Percentiles rank a stretch among this genome's conserved stretches.
These are phyloP conservation scores for Ctenomys sociabilis DNA, from an alignment of 2,113 vertebrate genomes.

Conservation along the genomic window DNA sequence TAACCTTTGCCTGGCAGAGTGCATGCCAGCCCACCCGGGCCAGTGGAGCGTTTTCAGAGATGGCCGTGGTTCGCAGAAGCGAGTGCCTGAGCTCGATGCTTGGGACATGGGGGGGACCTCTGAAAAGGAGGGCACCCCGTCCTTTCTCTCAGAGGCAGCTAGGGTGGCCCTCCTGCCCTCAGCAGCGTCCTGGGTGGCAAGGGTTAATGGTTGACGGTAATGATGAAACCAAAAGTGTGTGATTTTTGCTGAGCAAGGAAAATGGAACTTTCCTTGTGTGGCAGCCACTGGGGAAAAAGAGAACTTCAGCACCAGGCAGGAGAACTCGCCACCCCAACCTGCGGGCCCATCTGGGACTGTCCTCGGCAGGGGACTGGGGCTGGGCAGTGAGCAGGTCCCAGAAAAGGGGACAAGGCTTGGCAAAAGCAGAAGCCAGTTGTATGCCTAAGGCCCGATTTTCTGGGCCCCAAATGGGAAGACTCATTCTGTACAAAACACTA, in stretches of 20 bases:
- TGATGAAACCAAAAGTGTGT: conserved; percentile 75
- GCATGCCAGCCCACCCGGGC: fast-evolving
- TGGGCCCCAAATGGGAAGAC: neutral
- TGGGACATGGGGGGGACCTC: fast-evolving
- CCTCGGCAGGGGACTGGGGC: conserved; percentile 38
- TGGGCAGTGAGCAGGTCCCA: neutral
- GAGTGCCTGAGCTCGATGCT: fast-evolving
- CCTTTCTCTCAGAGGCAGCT: neutral
- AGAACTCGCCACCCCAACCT: neutral
- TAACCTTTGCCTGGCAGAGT: fast-evolving
- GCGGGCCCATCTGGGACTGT: conserved; percentile 64
- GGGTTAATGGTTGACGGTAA: conserved; percentile 73
- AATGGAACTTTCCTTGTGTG: conserved; percentile 82
- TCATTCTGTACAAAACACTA: neutral
- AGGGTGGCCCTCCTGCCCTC: too few relatives aligned
- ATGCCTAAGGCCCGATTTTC: neutral
- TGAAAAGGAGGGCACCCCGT: neutral
- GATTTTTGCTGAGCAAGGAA: conserved; percentile 71
- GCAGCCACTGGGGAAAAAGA: conserved; percentile 36
- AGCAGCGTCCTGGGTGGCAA: neutral
- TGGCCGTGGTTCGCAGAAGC: fast-evolving
- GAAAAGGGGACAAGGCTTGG: conserved; percentile 66
- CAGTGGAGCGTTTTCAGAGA: neutral
- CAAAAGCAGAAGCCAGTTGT: conserved; percentile 57
- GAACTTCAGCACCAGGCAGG: neutral